phyloP scores from a whole-genome alignment of 1,140 invertebrate genomes.

The Nymphalis io region DNA sequence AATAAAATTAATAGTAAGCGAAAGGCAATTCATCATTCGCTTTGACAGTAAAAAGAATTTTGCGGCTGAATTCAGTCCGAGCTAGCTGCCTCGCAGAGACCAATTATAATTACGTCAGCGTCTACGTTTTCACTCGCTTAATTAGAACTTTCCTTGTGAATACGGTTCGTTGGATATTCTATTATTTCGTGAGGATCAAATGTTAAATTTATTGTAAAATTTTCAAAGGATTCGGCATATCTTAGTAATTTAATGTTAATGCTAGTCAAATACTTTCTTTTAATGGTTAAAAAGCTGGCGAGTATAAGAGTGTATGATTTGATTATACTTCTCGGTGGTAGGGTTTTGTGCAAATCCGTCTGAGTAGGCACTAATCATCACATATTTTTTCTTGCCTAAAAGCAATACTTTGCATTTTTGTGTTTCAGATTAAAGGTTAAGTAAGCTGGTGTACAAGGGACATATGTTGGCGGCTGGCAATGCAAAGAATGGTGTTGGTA shows the following conservation, averaged over 20 bases:
- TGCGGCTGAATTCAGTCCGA: slow-evolving; percentile 19
- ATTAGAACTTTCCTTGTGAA: slow-evolving; percentile 30
- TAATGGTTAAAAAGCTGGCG: no score
- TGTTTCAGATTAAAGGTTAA: no score
- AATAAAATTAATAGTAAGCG: not conserved
- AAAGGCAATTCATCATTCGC: slow-evolving; percentile 11
- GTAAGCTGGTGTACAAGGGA: no score
- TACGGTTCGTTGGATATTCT: slow-evolving; percentile 24
- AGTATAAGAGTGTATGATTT: no score
- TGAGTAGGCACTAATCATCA: no score
- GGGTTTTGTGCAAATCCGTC: no score
- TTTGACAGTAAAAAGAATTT: slow-evolving; percentile 26
- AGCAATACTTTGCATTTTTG: no score
- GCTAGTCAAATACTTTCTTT: no score
- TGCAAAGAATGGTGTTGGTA: no score
- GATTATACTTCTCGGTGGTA: no score
- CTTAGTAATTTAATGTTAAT: not conserved
- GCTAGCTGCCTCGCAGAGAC: slow-evolving; percentile 17
- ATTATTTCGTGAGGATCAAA: slow-evolving; percentile 13
- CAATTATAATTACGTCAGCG: slow-evolving; percentile 32
- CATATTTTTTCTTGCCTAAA: no score
- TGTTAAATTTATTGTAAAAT: slow-evolving; percentile 6
- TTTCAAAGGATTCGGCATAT: not conserved
- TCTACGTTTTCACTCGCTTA: slow-evolving; percentile 27
- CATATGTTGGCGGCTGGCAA: no score